Base-by-base conservation (phyloP, 64 coral and sea anemone species). In the Cladopsammia gracilis region DNA sequence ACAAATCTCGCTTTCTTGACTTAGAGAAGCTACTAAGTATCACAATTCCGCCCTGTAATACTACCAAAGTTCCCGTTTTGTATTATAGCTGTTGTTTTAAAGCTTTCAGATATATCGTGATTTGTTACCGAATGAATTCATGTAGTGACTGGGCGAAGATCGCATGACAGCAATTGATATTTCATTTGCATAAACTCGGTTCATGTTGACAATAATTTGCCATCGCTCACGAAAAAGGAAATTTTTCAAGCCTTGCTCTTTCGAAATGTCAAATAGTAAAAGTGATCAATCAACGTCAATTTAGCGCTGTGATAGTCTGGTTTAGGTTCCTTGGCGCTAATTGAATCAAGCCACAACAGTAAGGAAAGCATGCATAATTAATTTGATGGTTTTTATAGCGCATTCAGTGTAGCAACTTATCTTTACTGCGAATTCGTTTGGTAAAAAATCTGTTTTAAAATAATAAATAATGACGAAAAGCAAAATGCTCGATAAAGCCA, bases 111-210 rank as follows among this genome's bases (percentile, higher is more conserved):
- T 6, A 67, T 68, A 50, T 68, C 58, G 62, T 84, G 80, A 51
- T 68, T 18, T 50, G 16, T 24, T 13, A 46, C 9, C 4, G 7
- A 50, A 2, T 61, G 16, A 24, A 3, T 66, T 25, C 20, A 15
- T 68, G 80, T 62, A 47, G 80, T 84, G 43, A 84, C 80, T 52
- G 79, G 34, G 34, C 25, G 77, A 66, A 84, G 80, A 84, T 84
- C 80, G 80, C 80, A 84, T 84, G 80, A 84, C 80, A 84, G 1
- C 13, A 48, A 67, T 6, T 19, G 19, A 59, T 8, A 49, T 49
- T 10, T 67, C 9, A 84, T 84, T 84, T 84, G 80, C 80, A 84
- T 84, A 84, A n/a, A 8, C 7, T 67, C 8, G 42, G 6, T 84
- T 67, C 60, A 18, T 84, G 80, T 67, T 50, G 42, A 67, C 62